phyloP scores from a whole-genome alignment of 1,140 invertebrate genomes.

The Drosophila pruinosa region DNA sequence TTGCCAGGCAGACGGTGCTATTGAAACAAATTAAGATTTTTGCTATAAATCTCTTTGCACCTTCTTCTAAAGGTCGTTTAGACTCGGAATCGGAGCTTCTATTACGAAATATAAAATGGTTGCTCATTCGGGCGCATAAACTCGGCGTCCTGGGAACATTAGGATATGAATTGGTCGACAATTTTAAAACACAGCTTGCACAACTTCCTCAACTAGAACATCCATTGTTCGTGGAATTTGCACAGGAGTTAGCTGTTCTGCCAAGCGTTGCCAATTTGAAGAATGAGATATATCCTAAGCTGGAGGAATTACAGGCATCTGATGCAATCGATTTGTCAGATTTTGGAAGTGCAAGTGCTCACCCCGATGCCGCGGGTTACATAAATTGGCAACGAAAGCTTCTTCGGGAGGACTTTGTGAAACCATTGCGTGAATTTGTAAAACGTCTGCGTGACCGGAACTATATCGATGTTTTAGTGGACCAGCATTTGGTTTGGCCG shows the following conservation, averaged over 20 bases:
- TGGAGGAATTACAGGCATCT: conserved; percentile 39
- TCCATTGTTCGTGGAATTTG: conserved; percentile 2
- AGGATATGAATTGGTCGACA: conserved; percentile 37
- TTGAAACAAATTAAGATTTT: conserved; percentile 35
- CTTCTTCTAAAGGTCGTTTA: conserved; percentile 4
- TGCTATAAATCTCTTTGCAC: conserved; percentile 13
- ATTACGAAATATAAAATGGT: conserved; percentile 44
- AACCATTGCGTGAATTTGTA: conserved; percentile 84
- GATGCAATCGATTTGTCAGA: not conserved
- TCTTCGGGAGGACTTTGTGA: conserved; percentile 89
- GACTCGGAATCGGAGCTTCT: conserved; percentile 35
- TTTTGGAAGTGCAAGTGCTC: not conserved
- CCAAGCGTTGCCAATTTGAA: conserved; percentile 11
- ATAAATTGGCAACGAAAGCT: conserved; percentile 90
- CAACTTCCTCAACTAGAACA: conserved; percentile 14
- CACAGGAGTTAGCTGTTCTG: conserved; percentile 16
- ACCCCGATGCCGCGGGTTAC: conserved; percentile 85
- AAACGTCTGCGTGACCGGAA: conserved; percentile 54
- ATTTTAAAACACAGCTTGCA: conserved; percentile 47
- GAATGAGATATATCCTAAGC: conserved; percentile 65
- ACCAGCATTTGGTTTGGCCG: conserved; percentile 72
- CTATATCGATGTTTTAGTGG: conserved; percentile 55
- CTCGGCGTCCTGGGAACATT: conserved; percentile 19
- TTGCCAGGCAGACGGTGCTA: conserved; percentile 37
- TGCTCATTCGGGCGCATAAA: conserved; percentile 53